phyloP scores from a whole-genome alignment of 2,797 vertebrate genomes.

The Cynopterus sphinx region DNA sequence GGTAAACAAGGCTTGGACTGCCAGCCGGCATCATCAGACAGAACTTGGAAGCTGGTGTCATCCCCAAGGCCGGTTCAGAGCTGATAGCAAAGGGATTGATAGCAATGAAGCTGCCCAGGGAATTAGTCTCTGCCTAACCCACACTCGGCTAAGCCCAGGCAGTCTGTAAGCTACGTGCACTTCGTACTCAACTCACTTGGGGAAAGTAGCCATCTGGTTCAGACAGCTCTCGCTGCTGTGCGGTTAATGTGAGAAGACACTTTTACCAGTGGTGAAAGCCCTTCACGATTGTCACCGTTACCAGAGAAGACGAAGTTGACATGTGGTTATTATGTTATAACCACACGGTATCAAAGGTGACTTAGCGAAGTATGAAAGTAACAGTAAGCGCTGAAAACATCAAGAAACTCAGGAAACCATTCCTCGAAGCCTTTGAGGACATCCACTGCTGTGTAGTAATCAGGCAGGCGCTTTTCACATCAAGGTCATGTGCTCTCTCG shows the following conservation, averaged over 20 bases:
- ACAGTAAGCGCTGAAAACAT: neutral
- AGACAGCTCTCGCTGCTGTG: neutral
- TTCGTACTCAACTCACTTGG: neutral
- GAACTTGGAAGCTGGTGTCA: too few relatives aligned
- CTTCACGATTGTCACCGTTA: neutral
- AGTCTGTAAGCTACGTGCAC: neutral
- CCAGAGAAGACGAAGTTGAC: neutral
- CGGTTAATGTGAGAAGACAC: slow-evolving; percentile 63
- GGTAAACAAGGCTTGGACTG: neutral
- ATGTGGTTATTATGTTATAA: slow-evolving; percentile 70
- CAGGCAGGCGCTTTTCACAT: neutral
- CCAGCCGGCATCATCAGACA: fast-evolving
- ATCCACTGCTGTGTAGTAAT: neutral
- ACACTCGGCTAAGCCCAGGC: neutral
- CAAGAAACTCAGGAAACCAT: slow-evolving; percentile 32
- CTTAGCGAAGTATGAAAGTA: slow-evolving; percentile 47
- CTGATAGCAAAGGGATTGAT: neutral
- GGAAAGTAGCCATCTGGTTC: neutral
- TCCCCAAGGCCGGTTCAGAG: neutral
- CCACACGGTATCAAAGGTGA: slow-evolving; percentile 59
- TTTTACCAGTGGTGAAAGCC: slow-evolving; percentile 31
- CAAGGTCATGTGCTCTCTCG: fast-evolving
- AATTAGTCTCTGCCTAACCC: neutral
- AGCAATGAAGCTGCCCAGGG: neutral
- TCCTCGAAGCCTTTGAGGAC: slow-evolving; percentile 54